Percentiles rank a stretch among this genome's conserved stretches.
phyloP scores from a whole-genome alignment of 1,140 invertebrate species.

The Amphibalanus amphitrite region DNA sequence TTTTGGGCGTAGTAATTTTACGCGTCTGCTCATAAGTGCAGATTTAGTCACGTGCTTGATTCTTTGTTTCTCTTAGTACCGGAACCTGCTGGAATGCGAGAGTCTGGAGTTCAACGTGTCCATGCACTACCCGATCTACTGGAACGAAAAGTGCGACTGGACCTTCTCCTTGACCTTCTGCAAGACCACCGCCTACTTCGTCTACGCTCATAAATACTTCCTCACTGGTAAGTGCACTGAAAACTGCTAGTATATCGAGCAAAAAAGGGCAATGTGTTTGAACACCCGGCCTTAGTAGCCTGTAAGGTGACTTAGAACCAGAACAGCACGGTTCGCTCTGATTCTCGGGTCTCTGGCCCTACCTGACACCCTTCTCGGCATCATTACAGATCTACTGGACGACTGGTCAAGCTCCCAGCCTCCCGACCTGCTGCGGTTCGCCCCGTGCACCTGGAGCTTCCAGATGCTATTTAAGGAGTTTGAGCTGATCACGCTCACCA shows the following conservation, averaged over 20 bases:
- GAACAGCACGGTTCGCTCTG: too few species aligned
- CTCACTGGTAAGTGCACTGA: constrained; percentile 53
- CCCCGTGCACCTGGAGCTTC: constrained; percentile 93
- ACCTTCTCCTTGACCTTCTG: constrained; percentile 72
- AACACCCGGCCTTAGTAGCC: too few species aligned
- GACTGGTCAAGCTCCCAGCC: constrained; percentile 84
- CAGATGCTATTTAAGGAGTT: constrained; percentile 83
- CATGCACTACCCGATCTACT: constrained; percentile 71
- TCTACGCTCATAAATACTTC: constrained; percentile 88
- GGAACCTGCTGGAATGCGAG: constrained; percentile 80
- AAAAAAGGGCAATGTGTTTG: too few species aligned
- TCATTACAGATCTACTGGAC: constrained; percentile 59
- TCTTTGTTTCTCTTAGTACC: constrained; percentile 40
- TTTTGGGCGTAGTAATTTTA: too few species aligned
- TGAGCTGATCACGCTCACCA: constrained; percentile 81
- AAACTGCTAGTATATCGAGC: too few species aligned
- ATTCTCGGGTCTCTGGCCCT: too few species aligned
- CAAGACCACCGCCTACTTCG: constrained; percentile 77
- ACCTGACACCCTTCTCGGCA: background rate
- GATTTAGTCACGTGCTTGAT: too few species aligned
- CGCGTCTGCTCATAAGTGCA: too few species aligned
- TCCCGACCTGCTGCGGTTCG: constrained; percentile 83
- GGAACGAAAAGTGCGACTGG: constrained; percentile 94
- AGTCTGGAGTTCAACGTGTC: constrained; percentile 78
- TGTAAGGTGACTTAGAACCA: too few species aligned